Conservation (phyloP, 92 coral and sea anemone genomes). For the Zoanthus sociatus region DNA sequence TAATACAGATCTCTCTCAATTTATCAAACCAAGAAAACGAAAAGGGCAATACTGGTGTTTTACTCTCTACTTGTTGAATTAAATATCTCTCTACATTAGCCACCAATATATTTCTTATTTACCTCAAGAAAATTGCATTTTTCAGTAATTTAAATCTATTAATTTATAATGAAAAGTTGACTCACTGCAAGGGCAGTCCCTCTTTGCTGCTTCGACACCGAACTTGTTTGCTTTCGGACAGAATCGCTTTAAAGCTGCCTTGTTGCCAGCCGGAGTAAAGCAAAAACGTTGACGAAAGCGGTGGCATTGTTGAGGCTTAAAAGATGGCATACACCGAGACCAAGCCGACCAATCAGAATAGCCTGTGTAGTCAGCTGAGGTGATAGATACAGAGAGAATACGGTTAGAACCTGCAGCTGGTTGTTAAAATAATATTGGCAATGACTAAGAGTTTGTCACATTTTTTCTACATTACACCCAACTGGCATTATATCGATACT, state of each 20-base stretch:
- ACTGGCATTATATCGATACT: too few relatives aligned
- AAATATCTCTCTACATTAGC: too few relatives aligned
- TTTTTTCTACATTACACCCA: too few relatives aligned
- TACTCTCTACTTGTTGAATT: too few relatives aligned
- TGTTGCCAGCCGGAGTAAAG: conserved; percentile 20
- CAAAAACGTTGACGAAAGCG: conserved; percentile 26
- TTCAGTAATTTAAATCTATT: too few relatives aligned
- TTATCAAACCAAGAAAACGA: background rate
- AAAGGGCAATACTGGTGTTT: background rate
- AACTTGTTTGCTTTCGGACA: conserved; percentile 23
- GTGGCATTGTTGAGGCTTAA: conserved; percentile 14
- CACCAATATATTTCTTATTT: too few relatives aligned
- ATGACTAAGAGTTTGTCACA: too few relatives aligned
- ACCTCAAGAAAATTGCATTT: too few relatives aligned
- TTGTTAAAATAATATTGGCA: too few relatives aligned
- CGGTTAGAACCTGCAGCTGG: background rate
- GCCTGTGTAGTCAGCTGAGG: conserved; percentile 8
- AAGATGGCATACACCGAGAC: conserved; percentile 9
- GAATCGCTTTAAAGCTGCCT: conserved; percentile 12
- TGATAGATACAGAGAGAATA: background rate
- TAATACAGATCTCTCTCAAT: background rate
- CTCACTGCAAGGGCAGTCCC: conserved; percentile 13
- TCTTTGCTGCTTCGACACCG: conserved; percentile 5
- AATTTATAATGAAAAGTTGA: background rate
- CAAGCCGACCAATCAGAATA: conserved; percentile 32